Conservation (phyloP, 30 jellyfish, hydroid and myxozoan genomes). For the Aurelia sp. region DNA sequence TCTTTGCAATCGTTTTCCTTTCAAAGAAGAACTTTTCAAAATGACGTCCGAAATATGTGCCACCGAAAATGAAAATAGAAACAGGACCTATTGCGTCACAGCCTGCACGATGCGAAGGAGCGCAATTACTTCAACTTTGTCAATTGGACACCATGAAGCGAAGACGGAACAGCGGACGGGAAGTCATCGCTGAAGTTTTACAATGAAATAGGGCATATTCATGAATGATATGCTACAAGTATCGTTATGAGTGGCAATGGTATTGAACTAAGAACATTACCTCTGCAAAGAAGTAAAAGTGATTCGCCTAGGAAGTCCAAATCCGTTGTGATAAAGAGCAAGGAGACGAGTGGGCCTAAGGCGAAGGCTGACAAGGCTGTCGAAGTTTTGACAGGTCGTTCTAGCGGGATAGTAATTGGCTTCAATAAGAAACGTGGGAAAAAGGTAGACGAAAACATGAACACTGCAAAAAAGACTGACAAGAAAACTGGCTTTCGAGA, state of each 20-base stretch:
- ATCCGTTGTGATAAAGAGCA: slow-evolving; percentile 6
- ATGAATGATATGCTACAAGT: background rate
- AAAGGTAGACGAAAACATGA: slow-evolving; percentile 25
- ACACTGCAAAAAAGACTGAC: slow-evolving; percentile 62
- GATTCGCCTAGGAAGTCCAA: slow-evolving; percentile 1
- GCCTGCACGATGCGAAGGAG: too few species aligned
- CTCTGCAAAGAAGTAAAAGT: background rate
- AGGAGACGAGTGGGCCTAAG: slow-evolving; percentile 38
- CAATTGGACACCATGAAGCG: background rate
- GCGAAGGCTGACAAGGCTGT: slow-evolving; percentile 25
- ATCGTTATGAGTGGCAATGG: slow-evolving; percentile 47
- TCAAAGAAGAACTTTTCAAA: too few species aligned
- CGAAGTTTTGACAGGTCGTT: slow-evolving; percentile 17
- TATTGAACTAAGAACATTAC: slow-evolving; percentile 53
- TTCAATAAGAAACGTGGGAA: slow-evolving; percentile 6
- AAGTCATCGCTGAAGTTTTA: background rate
- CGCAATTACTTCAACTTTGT: too few species aligned
- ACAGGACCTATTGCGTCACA: too few species aligned
- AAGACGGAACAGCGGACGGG: background rate
- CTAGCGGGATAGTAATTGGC: background rate
- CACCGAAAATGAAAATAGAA: too few species aligned
- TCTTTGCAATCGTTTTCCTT: too few species aligned
- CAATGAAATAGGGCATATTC: background rate
- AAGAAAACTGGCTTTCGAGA: slow-evolving; percentile 76
- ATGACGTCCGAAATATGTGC: too few species aligned